Evolutionary conservation across 2,113 vertebrate genomes (phyloP), one percentile per base, ranked within the genome.

Genomic region (Alectura lathami): DNA sequence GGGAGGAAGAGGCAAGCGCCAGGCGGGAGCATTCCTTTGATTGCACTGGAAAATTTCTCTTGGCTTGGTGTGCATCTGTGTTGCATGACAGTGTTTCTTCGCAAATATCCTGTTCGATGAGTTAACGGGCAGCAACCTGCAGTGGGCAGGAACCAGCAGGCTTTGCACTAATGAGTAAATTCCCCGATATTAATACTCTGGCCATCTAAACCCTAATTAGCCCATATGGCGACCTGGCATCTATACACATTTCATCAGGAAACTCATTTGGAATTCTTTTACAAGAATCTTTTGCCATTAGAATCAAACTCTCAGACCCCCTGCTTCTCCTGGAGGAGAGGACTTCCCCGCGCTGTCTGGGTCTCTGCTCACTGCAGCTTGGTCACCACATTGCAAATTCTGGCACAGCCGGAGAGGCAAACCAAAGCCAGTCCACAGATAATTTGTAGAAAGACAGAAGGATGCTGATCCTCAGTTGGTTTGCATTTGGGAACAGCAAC

Each of bases 251-350:
- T 89, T 85, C 91, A 96, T 84, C 84, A 76, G 94, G 87, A 85
- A 72, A 2, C 84, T 89, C 57, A 17, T 87, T 91, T 43, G 68
- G 84, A 73, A 83, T 80, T 79, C 84, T 69, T 95, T 91, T 86
- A 94, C 93, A 76, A 94, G 91, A 94, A 76, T 72, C 84, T 96
- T 96, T 96, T 50, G 24, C 92, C 86, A 96, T 91, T 43, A 86
- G 80, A 92, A 64, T 62, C 86, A 32, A 50, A 76, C 27, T 20
- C 70, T 22, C 73, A n/a, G 89, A 60, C 74, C 56, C 36, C 36
- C 48, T 88, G 38, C 70, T 79, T 22, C 63, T 83, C 66, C 83
- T 84, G 94, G 54, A 79, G 64, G 36, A 29, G 34, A 82, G 40
- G 83, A 87, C 5, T 0, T 68, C 76, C 50, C 64, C 4, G 3